Evolutionary conservation across 2,797 vertebrate genomes (phyloP).

Genomic region (Peromyscus aztecus): DNA sequence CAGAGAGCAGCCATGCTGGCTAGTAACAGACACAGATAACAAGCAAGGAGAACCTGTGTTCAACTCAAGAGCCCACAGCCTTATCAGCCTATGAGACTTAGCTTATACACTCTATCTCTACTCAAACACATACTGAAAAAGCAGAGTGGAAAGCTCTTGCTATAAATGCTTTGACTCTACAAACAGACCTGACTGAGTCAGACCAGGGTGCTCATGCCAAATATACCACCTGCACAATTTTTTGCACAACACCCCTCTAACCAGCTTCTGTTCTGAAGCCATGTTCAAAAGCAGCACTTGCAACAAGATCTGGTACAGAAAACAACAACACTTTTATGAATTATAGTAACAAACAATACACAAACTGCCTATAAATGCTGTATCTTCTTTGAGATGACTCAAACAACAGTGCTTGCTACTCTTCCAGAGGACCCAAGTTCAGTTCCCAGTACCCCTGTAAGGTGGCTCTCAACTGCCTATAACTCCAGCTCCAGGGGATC

Average conservation of each 20-base stretch:
- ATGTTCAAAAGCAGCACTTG: not conserved
- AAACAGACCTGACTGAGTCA: not conserved
- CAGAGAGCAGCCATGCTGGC: not conserved
- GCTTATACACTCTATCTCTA: not conserved
- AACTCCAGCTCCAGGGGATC: not conserved
- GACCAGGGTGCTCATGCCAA: not conserved
- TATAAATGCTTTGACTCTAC: not conserved
- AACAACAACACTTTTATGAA: not conserved
- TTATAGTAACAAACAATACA: not conserved
- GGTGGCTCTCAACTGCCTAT: not conserved
- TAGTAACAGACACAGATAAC: not conserved
- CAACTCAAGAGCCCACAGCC: not conserved
- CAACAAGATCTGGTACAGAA: not conserved
- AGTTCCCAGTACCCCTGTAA: not conserved
- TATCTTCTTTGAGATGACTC: not conserved
- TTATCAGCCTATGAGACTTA: not conserved
- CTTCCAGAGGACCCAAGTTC: not conserved
- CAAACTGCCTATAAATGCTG: not conserved
- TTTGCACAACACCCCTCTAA: not conserved
- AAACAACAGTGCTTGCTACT: not conserved
- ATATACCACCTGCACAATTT: fast-evolving
- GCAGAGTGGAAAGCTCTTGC: not conserved
- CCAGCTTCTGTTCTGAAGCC: not conserved
- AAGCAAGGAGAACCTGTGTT: not conserved
- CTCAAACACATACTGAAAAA: not conserved